These are phyloP conservation scores for Drosophila nannoptera DNA, from an alignment of 1,140 invertebrate genomes.

Conservation along the genomic window DNA sequence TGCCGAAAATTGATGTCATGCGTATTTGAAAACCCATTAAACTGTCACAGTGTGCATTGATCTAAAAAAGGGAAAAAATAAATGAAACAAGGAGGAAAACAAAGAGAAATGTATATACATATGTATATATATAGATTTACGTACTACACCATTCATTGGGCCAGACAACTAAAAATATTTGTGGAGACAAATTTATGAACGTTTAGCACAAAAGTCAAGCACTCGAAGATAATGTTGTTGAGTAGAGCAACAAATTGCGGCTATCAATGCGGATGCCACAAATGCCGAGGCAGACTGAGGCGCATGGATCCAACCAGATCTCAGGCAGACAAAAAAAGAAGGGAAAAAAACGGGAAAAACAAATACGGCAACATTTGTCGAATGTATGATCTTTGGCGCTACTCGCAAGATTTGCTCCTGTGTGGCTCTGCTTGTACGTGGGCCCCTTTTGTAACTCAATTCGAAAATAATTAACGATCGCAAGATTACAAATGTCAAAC, in stretches of 20 bases:
- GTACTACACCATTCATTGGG: constrained; percentile 41
- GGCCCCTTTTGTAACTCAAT: constrained; percentile 66
- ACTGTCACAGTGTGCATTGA: constrained; percentile 48
- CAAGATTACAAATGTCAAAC: constrained; percentile 79
- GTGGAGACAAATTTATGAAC: constrained; percentile 76
- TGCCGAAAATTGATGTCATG: constrained; percentile 73
- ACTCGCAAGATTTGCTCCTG: constrained; percentile 30
- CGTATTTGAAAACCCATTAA: constrained; percentile 75
- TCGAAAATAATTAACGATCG: constrained; percentile 79
- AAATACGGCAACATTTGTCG: constrained; percentile 54
- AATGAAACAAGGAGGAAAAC: background rate
- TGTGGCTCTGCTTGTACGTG: constrained; percentile 36
- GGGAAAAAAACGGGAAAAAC: background rate
- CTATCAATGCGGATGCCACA: constrained; percentile 61
- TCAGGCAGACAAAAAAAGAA: constrained; percentile 13
- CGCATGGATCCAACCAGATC: constrained; percentile 8
- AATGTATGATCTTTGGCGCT: constrained; percentile 58
- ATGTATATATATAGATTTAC: background rate
- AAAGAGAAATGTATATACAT: background rate
- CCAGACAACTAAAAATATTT: constrained; percentile 57
- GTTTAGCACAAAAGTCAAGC: constrained; percentile 76
- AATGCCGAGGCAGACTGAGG: constrained; percentile 37
- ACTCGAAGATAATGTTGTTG: constrained; percentile 69
- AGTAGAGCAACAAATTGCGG: constrained; percentile 71
- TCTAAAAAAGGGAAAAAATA: constrained; percentile 29